These are phyloP conservation scores for Dufourea novaeangliae DNA, from an alignment of 1,140 invertebrate species.

Conservation along the genomic window DNA sequence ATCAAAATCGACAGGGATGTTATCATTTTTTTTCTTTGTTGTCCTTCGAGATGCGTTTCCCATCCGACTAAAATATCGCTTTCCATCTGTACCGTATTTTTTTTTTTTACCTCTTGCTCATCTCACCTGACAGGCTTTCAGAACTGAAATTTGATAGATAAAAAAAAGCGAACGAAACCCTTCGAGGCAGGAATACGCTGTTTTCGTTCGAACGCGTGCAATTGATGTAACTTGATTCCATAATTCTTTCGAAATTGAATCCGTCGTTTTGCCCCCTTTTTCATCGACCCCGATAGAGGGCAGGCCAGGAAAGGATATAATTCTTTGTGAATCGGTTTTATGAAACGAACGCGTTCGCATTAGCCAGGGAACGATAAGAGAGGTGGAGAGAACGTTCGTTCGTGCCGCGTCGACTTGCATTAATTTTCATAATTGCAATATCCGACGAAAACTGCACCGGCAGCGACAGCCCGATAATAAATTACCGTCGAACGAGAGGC, in stretches of 20 bases:
- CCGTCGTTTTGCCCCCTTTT: too few relatives aligned
- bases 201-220: neutral
- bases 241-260: slow-evolving; percentile 19
- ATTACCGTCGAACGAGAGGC: slow-evolving; percentile 22
- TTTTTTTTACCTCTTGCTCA: neutral
- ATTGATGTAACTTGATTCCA: neutral
- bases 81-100: slow-evolving; percentile 20
- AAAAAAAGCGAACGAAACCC: neutral
- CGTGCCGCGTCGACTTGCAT: slow-evolving; percentile 2
- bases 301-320: neutral
- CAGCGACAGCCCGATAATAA: slow-evolving; percentile 15
- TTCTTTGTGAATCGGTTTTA: neutral
- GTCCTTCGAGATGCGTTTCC: neutral
- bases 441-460: neutral
- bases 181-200: neutral
- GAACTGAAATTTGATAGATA: neutral
- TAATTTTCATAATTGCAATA: slow-evolving; percentile 45
- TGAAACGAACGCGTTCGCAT: neutral
- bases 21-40: slow-evolving; percentile 15
- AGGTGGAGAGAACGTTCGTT: neutral
- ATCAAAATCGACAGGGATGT: slow-evolving; percentile 44
- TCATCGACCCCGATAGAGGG: neutral
- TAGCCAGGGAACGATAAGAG: neutral
- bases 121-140: neutral
- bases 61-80: neutral